phyloP scores from a whole-genome alignment of 2,888 invertebrate genomes.

The Polyommatus iphigenia region DNA sequence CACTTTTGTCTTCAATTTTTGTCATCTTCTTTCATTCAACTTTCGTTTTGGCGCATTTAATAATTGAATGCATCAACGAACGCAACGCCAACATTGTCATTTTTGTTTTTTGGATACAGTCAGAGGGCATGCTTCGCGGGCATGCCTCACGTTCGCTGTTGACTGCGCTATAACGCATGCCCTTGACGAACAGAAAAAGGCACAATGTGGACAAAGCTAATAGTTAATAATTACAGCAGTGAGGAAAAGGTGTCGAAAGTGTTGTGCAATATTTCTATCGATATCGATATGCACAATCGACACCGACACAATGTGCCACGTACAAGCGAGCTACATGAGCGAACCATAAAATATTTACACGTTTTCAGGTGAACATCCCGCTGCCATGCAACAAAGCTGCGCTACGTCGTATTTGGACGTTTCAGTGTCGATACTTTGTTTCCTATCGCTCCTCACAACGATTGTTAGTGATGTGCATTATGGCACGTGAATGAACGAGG shows the following conservation, averaged over 20 bases:
- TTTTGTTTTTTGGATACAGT: too few species aligned
- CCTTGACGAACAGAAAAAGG: too few species aligned
- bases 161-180: too few species aligned
- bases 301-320: background rate
- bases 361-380: constrained; percentile 70
- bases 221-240: background rate
- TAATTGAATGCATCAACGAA: too few species aligned
- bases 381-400: constrained; percentile 75
- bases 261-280: background rate
- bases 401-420: constrained; percentile 65
- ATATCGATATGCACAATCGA: background rate
- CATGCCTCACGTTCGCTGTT: too few species aligned
- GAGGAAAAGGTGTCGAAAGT: background rate
- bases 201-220: too few species aligned
- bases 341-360: constrained; percentile 35
- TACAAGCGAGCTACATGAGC: constrained; percentile 5
- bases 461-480: constrained; percentile 45
- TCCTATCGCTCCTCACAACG: constrained; percentile 52
- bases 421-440: constrained; percentile 56
- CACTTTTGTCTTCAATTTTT: too few species aligned
- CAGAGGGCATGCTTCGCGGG: too few species aligned
- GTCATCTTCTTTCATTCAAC: too few species aligned
- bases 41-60: too few species aligned
- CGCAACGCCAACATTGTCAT: too few species aligned
- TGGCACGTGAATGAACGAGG: constrained; percentile 55